These are phyloP conservation scores for Hipposideros armiger DNA, from an alignment of 2,113 vertebrate genomes.

Conservation along the genomic window DNA sequence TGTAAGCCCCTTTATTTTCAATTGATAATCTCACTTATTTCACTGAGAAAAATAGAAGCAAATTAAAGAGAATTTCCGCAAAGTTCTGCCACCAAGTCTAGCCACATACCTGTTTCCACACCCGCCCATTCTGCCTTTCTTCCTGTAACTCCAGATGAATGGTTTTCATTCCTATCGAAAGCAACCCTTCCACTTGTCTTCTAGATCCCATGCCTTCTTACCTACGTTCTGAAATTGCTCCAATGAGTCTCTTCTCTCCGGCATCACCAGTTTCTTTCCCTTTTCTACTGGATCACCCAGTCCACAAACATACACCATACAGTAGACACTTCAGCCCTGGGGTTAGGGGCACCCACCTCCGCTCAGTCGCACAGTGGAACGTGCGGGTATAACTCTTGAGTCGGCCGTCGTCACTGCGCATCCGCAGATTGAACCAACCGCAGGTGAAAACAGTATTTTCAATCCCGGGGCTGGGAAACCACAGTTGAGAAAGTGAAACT, in stretches of 20 bases:
- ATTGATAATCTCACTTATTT: not conserved
- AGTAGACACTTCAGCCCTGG: rapidly evolving
- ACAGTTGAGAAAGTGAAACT: not conserved
- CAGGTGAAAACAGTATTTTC: not conserved
- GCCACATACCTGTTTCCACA: not conserved
- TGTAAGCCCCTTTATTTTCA: not conserved
- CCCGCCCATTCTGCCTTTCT: not conserved
- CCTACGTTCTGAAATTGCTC: not conserved
- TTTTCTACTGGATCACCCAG: not conserved
- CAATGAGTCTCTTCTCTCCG: not conserved
- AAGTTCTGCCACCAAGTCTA: not conserved
- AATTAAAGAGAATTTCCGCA: constrained; percentile 1
- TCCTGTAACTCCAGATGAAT: not conserved
- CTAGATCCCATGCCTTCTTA: not conserved
- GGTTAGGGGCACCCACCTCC: not conserved
- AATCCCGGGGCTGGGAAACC: not conserved
- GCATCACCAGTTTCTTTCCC: not conserved
- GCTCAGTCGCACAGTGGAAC: not conserved
- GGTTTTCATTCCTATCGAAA: not conserved
- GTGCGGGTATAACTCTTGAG: rapidly evolving
- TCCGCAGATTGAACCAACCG: not conserved
- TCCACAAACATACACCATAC: not conserved
- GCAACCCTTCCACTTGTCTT: not conserved
- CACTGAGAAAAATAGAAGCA: not conserved
- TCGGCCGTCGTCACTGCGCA: not conserved